Conservation (phyloP, 1,140 invertebrate species). For the Dermatophagoides farinae region DNA sequence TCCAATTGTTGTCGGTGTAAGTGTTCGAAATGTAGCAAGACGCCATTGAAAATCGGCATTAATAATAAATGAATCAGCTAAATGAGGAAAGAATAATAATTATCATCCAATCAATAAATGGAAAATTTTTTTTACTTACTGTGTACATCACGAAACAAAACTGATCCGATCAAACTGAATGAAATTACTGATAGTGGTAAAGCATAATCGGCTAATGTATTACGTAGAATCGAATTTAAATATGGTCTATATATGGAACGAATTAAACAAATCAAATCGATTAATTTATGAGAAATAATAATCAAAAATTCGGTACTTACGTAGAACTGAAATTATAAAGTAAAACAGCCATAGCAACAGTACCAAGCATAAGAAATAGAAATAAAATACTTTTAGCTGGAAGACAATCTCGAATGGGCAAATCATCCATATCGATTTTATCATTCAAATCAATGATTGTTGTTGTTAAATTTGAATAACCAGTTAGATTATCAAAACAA, state of each 20-base stretch:
- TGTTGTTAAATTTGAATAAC: too few species aligned
- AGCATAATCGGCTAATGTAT: constrained; percentile 33
- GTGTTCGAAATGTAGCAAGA: constrained; percentile 26
- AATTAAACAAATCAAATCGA: neutral
- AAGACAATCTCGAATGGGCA: constrained; percentile 22
- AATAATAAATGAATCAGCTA: constrained; percentile 31
- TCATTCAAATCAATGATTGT: too few species aligned
- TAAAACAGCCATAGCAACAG: constrained; percentile 38
- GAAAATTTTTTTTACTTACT: too few species aligned
- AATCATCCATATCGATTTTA: too few species aligned
- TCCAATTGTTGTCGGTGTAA: constrained; percentile 24
- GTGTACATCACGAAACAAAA: constrained; percentile 23
- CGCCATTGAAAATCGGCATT: constrained; percentile 26
- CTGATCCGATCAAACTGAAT: constrained; percentile 31
- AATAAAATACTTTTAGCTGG: constrained; percentile 38
- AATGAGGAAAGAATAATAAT: neutral
- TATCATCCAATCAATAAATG: too few species aligned
- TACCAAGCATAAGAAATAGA: constrained; percentile 39
- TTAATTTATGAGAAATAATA: too few species aligned
- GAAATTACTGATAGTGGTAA: constrained; percentile 30
- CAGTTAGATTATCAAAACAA: neutral
- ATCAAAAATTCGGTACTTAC: constrained; percentile 24
- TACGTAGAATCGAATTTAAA: constrained; percentile 29
- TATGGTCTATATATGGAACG: constrained; percentile 24
- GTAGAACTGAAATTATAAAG: constrained; percentile 35